phyloP scores from a whole-genome alignment of 2,797 vertebrate species.

The Myotis findleyi region DNA sequence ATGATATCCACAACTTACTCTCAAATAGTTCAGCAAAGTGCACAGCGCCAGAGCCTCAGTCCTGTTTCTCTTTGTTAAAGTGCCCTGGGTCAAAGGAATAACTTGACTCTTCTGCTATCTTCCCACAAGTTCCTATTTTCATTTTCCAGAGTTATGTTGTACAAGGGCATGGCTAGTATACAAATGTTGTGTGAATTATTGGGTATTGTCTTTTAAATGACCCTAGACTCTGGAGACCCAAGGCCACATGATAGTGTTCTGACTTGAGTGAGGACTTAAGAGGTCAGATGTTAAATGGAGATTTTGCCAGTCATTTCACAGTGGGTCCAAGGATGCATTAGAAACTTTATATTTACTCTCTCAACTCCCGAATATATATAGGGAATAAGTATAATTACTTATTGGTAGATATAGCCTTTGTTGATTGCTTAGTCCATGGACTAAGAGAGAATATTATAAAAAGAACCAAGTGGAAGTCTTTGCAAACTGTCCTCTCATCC shows the following conservation, averaged over 20 bases:
- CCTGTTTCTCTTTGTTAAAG: background rate
- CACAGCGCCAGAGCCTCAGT: accelerated
- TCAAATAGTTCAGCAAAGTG: background rate
- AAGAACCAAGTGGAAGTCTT: background rate
- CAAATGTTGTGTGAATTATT: background rate
- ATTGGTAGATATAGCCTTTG: background rate
- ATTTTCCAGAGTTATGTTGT: background rate
- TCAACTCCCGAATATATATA: background rate
- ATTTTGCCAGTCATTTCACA: background rate
- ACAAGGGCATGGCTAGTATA: background rate
- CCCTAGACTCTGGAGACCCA: background rate
- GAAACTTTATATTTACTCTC: background rate
- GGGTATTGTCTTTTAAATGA: background rate
- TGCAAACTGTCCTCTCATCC: background rate
- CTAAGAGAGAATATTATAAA: background rate
- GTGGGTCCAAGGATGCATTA: background rate
- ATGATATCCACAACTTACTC: background rate
- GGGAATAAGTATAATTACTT: background rate
- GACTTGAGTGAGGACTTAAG: background rate
- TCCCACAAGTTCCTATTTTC: background rate
- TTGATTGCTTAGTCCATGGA: background rate
- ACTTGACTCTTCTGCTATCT: background rate
- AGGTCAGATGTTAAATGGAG: background rate
- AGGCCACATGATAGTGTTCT: background rate
- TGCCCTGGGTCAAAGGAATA: background rate